Conservation (phyloP, 2,888 invertebrate species). For the Spialia ferax region DNA sequence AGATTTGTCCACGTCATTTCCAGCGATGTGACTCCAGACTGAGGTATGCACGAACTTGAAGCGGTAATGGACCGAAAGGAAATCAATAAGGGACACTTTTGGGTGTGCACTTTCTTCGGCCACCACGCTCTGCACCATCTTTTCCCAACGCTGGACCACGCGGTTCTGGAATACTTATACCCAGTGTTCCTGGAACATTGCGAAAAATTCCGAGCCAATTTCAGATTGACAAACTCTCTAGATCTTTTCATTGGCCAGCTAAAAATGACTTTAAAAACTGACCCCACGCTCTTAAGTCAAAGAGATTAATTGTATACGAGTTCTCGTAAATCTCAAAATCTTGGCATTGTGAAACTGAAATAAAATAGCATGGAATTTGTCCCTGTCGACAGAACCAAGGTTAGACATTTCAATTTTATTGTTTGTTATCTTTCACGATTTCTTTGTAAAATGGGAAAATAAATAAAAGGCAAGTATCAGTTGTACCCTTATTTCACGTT, state of each 20-base stretch:
- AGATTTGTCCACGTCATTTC: conserved; percentile 43
- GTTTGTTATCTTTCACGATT: background rate
- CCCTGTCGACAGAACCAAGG: background rate
- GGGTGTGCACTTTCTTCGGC: conserved; percentile 91
- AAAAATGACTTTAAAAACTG: conserved; percentile 61
- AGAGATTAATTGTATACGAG: conserved; percentile 33
- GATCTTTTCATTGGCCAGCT: conserved; percentile 72
- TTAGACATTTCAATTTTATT: background rate
- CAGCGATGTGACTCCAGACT: conserved; percentile 86
- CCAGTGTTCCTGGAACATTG: conserved; percentile 88
- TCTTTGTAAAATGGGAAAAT: background rate
- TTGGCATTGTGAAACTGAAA: conserved; percentile 30
- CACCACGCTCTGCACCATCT: conserved; percentile 93
- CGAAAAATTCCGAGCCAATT: conserved; percentile 86
- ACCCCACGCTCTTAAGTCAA: conserved; percentile 57
- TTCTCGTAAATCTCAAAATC: conserved; percentile 12
- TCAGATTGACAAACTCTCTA: conserved; percentile 66
- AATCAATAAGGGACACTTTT: conserved; percentile 88
- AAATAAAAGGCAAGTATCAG: background rate
- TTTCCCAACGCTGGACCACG: conserved; percentile 93
- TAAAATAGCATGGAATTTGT: conserved; percentile 13
- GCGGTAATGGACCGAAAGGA: conserved; percentile 91
- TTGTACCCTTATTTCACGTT: background rate
- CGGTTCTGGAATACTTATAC: conserved; percentile 88
- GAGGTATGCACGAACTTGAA: conserved; percentile 92